These are phyloP conservation scores for Uropsilus gracilis DNA, from an alignment of 2,113 vertebrate species.

Conservation along the genomic window DNA sequence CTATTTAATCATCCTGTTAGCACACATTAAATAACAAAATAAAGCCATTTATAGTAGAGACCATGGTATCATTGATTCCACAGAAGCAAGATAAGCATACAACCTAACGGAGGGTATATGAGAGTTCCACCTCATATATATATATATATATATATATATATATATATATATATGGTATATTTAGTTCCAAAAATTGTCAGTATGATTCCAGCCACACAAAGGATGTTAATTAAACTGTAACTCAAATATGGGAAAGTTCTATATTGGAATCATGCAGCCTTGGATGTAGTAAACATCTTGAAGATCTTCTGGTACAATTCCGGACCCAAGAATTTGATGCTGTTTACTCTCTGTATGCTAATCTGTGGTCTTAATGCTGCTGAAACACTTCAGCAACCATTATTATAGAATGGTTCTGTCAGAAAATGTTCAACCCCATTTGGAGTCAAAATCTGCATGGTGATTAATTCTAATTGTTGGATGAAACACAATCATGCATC, in stretches of 20 bases:
- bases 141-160: no score
- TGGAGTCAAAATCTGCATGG: not conserved
- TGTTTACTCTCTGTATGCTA: not conserved
- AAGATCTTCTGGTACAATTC: not conserved
- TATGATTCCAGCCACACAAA: not conserved
- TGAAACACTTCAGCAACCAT: not conserved
- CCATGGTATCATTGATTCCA: not conserved
- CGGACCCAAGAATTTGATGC: not conserved
- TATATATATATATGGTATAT: no score
- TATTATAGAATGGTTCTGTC: not conserved
- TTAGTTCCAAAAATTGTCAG: not conserved
- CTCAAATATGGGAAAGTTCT: not conserved
- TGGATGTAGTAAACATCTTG: not conserved
- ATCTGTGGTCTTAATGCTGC: not conserved
- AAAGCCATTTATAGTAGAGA: not conserved
- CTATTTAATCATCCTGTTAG: not conserved
- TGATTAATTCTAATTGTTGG: not conserved
- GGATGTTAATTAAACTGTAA: not conserved
- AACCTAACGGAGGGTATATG: no score
- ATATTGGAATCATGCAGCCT: not conserved
- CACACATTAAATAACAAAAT: not conserved
- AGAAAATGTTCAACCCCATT: not conserved
- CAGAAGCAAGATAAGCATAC: not conserved
- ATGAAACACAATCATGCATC: not conserved
- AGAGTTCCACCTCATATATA: no score